Evolutionary conservation across 2,113 vertebrate species (phyloP), one percentile per base, ranked within the genome.

Genomic region (Semnopithecus entellus): DNA sequence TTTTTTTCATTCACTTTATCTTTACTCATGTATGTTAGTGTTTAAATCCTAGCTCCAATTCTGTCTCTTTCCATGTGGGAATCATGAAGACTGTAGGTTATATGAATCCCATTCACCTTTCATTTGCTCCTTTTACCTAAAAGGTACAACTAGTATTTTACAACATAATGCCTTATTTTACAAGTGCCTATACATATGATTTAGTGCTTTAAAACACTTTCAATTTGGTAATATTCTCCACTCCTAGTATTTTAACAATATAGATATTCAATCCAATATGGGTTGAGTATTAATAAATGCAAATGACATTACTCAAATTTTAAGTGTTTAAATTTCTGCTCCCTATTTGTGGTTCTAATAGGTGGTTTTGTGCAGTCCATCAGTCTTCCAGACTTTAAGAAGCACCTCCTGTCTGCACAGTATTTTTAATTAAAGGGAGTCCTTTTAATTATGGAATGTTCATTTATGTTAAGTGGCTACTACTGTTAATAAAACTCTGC

Each of bases 401-500:
- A 84, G 30, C 10, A 12, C 2, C 2, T 82, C 32, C 27, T 73
- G 32, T 82, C 52, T 83, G 86, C 23, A 45, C n/a, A 38, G 13
- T 27, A 90, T 25, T 90, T 95, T 94, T 93, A 90, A 96, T 90
- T 92, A 94, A 94, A 94, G 22, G 32, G 2, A 52, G 22, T 57
- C 14, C 64, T 89, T 86, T 90, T 75, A 95, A 91, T 93, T 91
- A 40, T 11, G 2, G 68, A 79, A 48, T 64, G 20, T 61, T 91
- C 50, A 64, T 79, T 94, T 32, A 30, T 45, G 9, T 85, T 68
- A 55, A 50, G 43, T 17, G 76, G 9, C 40, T 88, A 57, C 50
- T 3, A 43, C 38, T n/a, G 40, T 16, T 88, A 64, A 8, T 48
- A n/a, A 22, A 9, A 30, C 1, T 70, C 9, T 82, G 7, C 14